Evolutionary conservation across 2,888 invertebrate genomes (phyloP), one percentile per base, ranked within the genome.

Genomic region (Lepidocyrtoides sp.): DNA sequence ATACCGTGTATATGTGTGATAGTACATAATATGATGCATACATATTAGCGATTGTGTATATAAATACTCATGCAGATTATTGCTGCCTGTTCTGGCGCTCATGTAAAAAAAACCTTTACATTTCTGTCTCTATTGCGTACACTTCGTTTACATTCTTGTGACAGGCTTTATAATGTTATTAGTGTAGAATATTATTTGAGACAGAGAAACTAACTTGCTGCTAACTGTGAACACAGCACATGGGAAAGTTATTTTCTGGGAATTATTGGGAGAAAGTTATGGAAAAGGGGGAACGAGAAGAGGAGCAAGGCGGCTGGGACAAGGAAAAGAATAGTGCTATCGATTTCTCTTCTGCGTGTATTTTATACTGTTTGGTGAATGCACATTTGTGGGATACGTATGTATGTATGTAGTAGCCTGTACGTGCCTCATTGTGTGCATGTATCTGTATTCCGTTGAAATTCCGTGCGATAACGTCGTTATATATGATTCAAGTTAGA

Each of bases 241-340:
- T 79, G 41, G 41, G 36, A 81, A 54, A 88, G 72, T 89, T 82
- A 63, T 88, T 66, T 81, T 26, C 20, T n/a, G 48, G 44, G 69
- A 82, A 82, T 89, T 72, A 89, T 82, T 81, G 82, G 60, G 89
- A 82, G 89, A 89, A 89, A 89, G 81, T 89, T 75, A 89, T 89
- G 75, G 36, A 41, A 89, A 82, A 63, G 23, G 82, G 72, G 82
- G 66, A 12, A 83, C 7, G 14, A 48, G 48, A 63, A 77, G 48
- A 23, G 41, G 57, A 54, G 57, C 23, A 86, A 12, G 26, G 54
- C 14, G 66, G 17, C 41, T 32, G 36, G 26, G 32, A 79, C 44
- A 48, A 72, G 26, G 82, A 72, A 82, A 82, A 82, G 69, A 89
- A 82, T 89, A 51, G 72, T 69, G 17, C 81, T 82, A 89, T 89